phyloP scores from a whole-genome alignment of 2,113 vertebrate genomes.

The Myanophis thanlyinensis region DNA sequence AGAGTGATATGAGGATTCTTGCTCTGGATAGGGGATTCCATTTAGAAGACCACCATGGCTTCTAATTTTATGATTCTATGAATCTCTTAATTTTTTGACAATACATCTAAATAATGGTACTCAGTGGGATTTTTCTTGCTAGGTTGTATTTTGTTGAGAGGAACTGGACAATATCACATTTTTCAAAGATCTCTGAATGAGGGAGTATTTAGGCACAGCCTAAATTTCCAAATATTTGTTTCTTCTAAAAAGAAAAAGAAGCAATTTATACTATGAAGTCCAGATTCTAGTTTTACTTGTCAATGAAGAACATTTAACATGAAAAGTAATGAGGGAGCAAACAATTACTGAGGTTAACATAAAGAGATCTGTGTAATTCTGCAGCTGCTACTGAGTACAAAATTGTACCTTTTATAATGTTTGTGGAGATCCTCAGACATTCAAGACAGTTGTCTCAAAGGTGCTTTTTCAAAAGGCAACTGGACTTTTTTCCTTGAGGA shows the following conservation, averaged over 20 bases:
- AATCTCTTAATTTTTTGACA: neutral
- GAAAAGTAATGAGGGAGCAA: conserved; percentile 15
- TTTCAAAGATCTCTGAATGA: neutral
- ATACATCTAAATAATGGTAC: neutral
- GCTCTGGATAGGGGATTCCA: neutral
- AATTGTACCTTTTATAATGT: conserved; percentile 29
- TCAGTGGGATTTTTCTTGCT: neutral
- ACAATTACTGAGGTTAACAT: neutral
- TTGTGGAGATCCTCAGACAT: neutral
- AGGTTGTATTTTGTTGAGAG: neutral
- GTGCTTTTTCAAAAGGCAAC: neutral
- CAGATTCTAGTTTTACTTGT: neutral
- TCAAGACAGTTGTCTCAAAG: neutral
- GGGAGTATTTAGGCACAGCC: neutral
- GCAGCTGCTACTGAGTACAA: conserved; percentile 21
- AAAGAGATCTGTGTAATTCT: neutral
- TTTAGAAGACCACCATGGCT: neutral
- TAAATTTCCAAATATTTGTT: conserved; percentile 18
- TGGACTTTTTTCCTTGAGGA: neutral
- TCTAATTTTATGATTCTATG: neutral
- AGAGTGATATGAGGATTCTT: neutral
- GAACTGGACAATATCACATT: neutral
- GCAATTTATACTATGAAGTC: neutral
- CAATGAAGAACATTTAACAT: conserved; percentile 6
- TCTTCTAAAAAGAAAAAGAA: conserved; percentile 30